Percentiles rank a stretch among this genome's conserved stretches.
Conservation (phyloP, 92 coral and sea anemone species). For the Muricea muricata region DNA sequence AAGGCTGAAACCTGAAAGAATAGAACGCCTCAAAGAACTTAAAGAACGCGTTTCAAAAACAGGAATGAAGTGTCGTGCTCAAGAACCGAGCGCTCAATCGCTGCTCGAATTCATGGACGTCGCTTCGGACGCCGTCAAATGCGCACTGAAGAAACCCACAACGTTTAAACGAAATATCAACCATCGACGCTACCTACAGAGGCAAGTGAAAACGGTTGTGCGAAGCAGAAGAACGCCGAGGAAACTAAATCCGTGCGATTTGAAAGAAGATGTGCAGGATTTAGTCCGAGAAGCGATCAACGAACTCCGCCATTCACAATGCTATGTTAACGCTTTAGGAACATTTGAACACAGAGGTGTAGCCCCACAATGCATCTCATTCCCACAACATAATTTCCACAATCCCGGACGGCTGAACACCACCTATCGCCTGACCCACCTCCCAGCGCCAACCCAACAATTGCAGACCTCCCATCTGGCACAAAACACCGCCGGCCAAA, state of each 20-base stretch:
- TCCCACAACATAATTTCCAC: neutral
- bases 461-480: neutral
- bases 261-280: constrained; percentile 29
- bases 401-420: neutral
- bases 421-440: constrained; percentile 28
- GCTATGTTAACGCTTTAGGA: constrained; percentile 17
- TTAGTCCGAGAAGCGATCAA: constrained; percentile 37
- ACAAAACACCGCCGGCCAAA: neutral
- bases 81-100: constrained; percentile 7
- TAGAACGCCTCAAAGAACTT: neutral
- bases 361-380: neutral
- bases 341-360: neutral
- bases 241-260: constrained; percentile 1
- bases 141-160: constrained; percentile 38
- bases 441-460: neutral
- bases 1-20: neutral
- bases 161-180: constrained; percentile 28
- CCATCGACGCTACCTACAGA: constrained; percentile 34
- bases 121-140: constrained; percentile 41
- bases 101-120: constrained; percentile 40
- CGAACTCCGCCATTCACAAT: constrained; percentile 8
- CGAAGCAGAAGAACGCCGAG: neutral
- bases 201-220: constrained; percentile 40
- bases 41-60: neutral
- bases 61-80: neutral